Conservation (phyloP, 37 sponge, comb jelly and placozoan genomes). For the Spongilla lacustris region DNA sequence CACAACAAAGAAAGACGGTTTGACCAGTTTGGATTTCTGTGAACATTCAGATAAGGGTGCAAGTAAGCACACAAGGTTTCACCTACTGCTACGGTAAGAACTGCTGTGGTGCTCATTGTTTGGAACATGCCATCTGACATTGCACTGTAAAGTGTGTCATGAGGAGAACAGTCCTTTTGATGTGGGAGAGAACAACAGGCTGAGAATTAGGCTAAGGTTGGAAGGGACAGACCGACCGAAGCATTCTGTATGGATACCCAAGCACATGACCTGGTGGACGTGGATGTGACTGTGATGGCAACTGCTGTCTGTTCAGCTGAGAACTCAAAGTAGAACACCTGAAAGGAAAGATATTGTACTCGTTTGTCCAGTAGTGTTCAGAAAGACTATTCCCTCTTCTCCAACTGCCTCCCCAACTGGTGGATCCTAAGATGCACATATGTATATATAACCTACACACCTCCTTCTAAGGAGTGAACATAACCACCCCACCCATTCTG, state of each 20-base stretch:
- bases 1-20: background rate
- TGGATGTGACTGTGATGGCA: background rate
- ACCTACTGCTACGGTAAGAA: background rate
- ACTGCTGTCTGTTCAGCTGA: background rate
- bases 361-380: too few relatives aligned
- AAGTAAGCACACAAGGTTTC: background rate
- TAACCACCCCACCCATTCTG: too few relatives aligned
- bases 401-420: too few relatives aligned
- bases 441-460: too few relatives aligned
- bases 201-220: background rate
- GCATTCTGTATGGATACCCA: background rate
- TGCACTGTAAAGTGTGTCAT: background rate
- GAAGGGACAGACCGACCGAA: background rate
- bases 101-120: slow-evolving; percentile 13
- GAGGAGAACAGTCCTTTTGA: background rate
- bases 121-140: slow-evolving; percentile 14
- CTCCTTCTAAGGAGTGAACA: too few relatives aligned
- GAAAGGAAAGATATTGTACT: too few relatives aligned
- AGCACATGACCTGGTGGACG: background rate
- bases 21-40: background rate
- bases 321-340: background rate
- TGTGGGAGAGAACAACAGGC: background rate
- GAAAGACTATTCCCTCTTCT: too few relatives aligned
- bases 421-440: too few relatives aligned
- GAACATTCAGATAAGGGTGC: background rate